Evolutionary conservation across 2,797 vertebrate species (phyloP).

Genomic region (Rhinoraja longicauda): DNA sequence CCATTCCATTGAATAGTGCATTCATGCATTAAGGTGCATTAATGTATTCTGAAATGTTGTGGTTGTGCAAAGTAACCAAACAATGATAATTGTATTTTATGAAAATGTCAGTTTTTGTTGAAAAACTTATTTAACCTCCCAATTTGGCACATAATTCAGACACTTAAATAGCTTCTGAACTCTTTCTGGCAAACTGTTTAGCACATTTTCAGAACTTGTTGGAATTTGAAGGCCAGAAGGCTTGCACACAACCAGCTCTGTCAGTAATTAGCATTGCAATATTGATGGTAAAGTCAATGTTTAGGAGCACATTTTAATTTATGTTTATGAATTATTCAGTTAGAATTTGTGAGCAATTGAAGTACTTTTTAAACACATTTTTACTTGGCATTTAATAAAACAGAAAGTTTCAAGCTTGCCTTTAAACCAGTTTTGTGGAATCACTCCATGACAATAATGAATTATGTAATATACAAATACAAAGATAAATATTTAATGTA

Average conservation of each 20-base stretch:
- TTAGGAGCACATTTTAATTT: neutral
- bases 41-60: neutral
- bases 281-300: neutral
- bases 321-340: neutral
- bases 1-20: too few relatives aligned
- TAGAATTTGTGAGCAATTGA: neutral
- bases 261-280: neutral
- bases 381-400: neutral
- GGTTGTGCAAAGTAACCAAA: neutral
- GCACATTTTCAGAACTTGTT: neutral
- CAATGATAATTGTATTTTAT: neutral
- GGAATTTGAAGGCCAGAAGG: neutral
- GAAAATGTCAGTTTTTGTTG: neutral
- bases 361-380: neutral
- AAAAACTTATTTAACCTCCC: neutral
- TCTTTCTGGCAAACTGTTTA: neutral
- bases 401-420: too few relatives aligned
- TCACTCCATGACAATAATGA: too few relatives aligned
- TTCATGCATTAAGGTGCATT: neutral
- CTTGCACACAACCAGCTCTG: neutral
- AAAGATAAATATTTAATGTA: neutral
- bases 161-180: neutral
- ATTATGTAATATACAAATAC: neutral
- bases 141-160: neutral
- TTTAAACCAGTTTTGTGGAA: neutral